These are phyloP conservation scores for Antheraea assamensis DNA, from an alignment of 2,888 invertebrate genomes.

Conservation along the genomic window DNA sequence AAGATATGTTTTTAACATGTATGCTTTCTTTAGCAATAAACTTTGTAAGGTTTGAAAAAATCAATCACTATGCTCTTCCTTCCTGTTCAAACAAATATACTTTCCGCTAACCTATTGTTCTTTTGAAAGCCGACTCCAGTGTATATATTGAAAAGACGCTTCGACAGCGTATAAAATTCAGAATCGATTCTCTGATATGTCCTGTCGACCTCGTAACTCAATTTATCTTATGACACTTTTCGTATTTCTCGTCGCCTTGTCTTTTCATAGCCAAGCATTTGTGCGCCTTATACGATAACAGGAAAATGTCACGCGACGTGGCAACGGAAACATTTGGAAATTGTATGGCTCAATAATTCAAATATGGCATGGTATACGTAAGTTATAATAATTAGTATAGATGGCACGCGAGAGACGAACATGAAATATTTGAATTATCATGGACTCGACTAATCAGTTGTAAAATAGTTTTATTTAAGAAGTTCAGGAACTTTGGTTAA, in stretches of 20 bases:
- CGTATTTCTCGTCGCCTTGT: background rate
- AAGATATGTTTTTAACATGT: too few relatives aligned
- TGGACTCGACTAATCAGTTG: background rate
- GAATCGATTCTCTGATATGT: background rate
- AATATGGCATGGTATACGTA: background rate
- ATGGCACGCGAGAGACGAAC: too few relatives aligned
- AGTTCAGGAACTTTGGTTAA: too few relatives aligned
- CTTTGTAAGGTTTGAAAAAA: too few relatives aligned
- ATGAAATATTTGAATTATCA: background rate
- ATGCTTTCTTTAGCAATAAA: too few relatives aligned
- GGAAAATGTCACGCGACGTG: conserved; percentile 1
- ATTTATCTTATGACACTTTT: conserved; percentile 8
- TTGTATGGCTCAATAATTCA: background rate
- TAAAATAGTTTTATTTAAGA: too few relatives aligned
- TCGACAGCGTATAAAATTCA: background rate
- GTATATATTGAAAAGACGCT: background rate
- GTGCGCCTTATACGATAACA: background rate
- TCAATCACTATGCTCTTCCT: too few relatives aligned
- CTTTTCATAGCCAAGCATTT: background rate
- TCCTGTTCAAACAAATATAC: background rate
- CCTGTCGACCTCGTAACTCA: background rate
- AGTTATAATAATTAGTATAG: background rate
- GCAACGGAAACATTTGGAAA: background rate
- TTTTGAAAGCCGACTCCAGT: background rate
- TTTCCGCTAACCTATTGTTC: background rate